Conservation (phyloP, 2,888 invertebrate genomes). For the Stramonita haemastoma region DNA sequence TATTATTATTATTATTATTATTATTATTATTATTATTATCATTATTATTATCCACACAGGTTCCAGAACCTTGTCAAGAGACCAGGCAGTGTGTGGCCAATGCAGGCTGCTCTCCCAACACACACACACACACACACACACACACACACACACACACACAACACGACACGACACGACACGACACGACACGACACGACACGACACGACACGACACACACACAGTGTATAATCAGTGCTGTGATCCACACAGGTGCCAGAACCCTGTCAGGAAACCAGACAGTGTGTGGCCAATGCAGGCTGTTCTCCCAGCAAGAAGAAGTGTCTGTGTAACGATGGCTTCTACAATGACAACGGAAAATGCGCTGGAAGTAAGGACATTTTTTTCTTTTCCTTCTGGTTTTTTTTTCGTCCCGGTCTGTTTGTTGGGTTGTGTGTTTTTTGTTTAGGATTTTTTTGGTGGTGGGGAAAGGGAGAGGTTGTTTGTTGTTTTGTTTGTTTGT, state of each 20-base stretch:
- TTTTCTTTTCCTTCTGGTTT: neutral
- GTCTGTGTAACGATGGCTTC: constrained; percentile 37
- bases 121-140: too few species aligned
- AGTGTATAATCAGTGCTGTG: neutral
- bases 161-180: too few species aligned
- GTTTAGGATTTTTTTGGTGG: neutral
- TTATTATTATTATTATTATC: too few species aligned
- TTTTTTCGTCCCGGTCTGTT: neutral
- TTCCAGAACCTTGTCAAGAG: constrained; percentile 24
- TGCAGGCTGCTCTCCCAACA: too few species aligned
- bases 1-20: too few species aligned
- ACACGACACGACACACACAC: too few species aligned
- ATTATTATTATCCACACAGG: neutral
- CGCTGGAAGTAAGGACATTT: constrained; percentile 34
- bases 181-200: too few species aligned
- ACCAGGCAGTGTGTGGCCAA: constrained; percentile 39
- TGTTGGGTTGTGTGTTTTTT: neutral
- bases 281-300: constrained; percentile 46
- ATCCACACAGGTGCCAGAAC: constrained; percentile 3
- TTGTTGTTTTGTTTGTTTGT: too few species aligned
- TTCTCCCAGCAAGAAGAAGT: constrained; percentile 26
- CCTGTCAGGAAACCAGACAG: constrained; percentile 35
- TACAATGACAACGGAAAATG: constrained; percentile 44
- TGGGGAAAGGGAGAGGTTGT: too few species aligned
- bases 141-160: too few species aligned